These are phyloP conservation scores for Pollenia griseotomentosa DNA, from an alignment of 2,888 invertebrate species.

Conservation along the genomic window DNA sequence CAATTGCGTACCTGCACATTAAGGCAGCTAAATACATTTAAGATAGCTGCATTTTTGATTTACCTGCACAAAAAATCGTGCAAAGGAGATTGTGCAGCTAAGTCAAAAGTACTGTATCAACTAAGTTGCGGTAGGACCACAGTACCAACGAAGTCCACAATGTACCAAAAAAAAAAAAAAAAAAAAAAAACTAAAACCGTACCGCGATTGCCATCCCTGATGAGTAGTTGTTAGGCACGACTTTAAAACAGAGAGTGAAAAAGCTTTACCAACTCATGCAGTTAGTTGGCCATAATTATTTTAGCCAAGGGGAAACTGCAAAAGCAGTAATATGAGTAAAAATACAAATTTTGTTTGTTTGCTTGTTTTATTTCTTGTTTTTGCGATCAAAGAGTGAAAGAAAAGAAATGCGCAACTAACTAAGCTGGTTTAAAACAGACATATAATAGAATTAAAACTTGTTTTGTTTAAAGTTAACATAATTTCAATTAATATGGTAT, in stretches of 20 bases:
- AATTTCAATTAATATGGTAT: no score
- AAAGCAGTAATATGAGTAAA: slow-evolving; percentile 40
- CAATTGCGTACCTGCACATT: no score
- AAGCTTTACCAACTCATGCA: slow-evolving; percentile 41
- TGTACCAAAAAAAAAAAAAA: no score
- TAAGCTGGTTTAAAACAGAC: slow-evolving; percentile 39
- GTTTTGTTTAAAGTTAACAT: neutral
- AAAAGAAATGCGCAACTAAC: slow-evolving; percentile 61
- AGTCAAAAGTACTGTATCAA: no score
- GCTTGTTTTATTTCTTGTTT: neutral
- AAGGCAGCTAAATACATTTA: no score
- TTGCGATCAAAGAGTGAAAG: slow-evolving; percentile 59
- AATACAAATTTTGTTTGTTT: neutral
- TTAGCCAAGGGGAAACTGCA: slow-evolving; percentile 33
- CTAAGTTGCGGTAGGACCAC: no score
- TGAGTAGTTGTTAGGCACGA: slow-evolving; percentile 7
- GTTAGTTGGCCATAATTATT: slow-evolving; percentile 14
- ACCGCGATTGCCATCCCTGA: no score
- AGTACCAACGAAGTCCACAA: no score
- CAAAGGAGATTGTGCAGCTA: no score
- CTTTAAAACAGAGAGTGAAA: slow-evolving; percentile 6
- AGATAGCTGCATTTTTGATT: no score
- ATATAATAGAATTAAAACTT: neutral
- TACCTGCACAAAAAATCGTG: no score
- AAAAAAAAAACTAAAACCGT: no score